Evolutionary conservation across 2,113 vertebrate species (phyloP).

Genomic region (Pimephales promelas): DNA sequence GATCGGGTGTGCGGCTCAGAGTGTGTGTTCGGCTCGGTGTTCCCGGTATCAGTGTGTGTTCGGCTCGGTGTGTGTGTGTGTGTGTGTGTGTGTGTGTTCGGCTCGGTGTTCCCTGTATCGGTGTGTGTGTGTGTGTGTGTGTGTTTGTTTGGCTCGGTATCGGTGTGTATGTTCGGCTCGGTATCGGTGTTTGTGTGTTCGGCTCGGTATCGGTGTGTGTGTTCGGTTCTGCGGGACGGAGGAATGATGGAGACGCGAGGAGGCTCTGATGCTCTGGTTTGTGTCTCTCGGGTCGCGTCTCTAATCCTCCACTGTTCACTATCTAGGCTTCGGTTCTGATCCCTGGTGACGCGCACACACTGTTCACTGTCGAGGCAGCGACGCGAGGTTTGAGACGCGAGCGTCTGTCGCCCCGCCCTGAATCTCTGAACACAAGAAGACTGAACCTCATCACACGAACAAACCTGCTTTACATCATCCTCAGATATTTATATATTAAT

Average conservation of each 20-base stretch:
- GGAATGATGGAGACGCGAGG: conserved; percentile 32
- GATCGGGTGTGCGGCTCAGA: not conserved
- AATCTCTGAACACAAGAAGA: conserved; percentile 31
- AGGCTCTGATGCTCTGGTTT: conserved; percentile 24
- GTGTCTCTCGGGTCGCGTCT: conserved; percentile 32
- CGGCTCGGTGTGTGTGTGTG: not conserved
- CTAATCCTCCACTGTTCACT: conserved; percentile 35
- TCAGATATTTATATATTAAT: not conserved
- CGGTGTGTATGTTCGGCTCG: not conserved
- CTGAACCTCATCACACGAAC: conserved; percentile 22
- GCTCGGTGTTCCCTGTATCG: too few species aligned
- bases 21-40: not conserved
- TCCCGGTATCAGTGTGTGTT: too few species aligned
- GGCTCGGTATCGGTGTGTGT: not conserved
- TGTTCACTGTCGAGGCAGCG: not conserved
- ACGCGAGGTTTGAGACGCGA: not conserved
- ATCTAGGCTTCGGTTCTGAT: not conserved
- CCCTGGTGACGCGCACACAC: not conserved
- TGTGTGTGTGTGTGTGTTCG: not conserved
- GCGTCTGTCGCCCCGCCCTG: conserved; percentile 36
- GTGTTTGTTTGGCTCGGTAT: not conserved
- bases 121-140: not conserved
- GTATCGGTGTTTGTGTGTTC: not conserved
- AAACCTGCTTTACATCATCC: conserved; percentile 25
- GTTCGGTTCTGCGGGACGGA: conserved; percentile 17